These are phyloP conservation scores for Andrena trimmerana DNA, from an alignment of 2,888 invertebrate species.

Conservation along the genomic window DNA sequence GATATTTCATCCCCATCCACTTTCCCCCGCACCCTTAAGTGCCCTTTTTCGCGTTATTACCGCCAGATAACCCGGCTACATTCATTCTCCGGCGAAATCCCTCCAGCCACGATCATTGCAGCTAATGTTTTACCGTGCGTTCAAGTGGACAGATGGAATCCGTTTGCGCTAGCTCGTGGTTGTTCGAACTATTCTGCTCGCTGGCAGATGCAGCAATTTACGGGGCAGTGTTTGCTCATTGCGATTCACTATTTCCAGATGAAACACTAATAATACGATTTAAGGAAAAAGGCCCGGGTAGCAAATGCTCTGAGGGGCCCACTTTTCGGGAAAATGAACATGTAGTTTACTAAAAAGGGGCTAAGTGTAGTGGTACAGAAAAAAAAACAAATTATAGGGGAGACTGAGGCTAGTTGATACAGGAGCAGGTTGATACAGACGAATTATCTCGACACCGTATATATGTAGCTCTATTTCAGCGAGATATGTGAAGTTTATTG, in stretches of 20 bases:
- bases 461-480: too few relatives aligned
- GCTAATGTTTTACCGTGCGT: conserved; percentile 64
- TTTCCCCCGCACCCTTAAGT: conserved; percentile 56
- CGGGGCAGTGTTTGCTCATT: too few relatives aligned
- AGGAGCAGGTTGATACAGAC: too few relatives aligned
- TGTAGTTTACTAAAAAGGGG: too few relatives aligned
- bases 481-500: too few relatives aligned
- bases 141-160: conserved; percentile 37
- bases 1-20: conserved; percentile 70
- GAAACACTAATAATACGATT: not conserved
- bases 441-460: too few relatives aligned
- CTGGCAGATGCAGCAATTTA: not conserved
- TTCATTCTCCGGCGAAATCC: conserved; percentile 64
- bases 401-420: too few relatives aligned
- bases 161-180: conserved; percentile 23
- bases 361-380: too few relatives aligned
- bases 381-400: too few relatives aligned
- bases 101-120: conserved; percentile 65
- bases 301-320: too few relatives aligned
- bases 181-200: not conserved
- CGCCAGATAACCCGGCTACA: conserved; percentile 69
- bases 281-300: not conserved
- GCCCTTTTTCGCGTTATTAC: conserved; percentile 74
- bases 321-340: too few relatives aligned
- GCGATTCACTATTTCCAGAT: not conserved